Evolutionary conservation across 2,888 invertebrate species (phyloP).

Genomic region (Drosophila limbata): DNA sequence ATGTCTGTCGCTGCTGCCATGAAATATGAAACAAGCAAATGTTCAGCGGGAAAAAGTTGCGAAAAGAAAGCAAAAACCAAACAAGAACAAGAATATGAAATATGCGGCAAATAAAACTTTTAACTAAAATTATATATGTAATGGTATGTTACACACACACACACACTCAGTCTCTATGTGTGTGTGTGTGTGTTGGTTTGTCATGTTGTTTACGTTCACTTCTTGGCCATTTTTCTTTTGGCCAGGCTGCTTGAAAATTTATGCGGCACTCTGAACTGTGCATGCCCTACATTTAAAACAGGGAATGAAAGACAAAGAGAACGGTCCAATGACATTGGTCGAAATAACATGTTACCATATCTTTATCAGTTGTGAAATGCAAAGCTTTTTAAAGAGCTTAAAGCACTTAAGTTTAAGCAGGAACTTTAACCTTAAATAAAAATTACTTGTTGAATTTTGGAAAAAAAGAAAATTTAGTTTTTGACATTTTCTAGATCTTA

Average conservation of each 20-base stretch:
- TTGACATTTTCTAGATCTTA: too few relatives aligned
- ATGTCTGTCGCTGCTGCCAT: constrained; percentile 47
- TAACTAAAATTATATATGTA: constrained; percentile 82
- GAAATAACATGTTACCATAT: neutral
- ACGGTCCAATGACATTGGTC: neutral
- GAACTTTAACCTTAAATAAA: neutral
- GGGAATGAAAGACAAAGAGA: neutral
- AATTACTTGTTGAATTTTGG: too few relatives aligned
- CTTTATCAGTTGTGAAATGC: neutral
- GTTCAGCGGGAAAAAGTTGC: constrained; percentile 69
- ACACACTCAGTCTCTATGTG: constrained; percentile 5
- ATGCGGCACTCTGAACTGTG: constrained; percentile 46
- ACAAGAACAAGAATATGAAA: constrained; percentile 71
- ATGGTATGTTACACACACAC: constrained; percentile 43
- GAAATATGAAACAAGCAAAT: constrained; percentile 79
- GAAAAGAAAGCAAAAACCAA: constrained; percentile 39
- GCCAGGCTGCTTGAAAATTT: constrained; percentile 48
- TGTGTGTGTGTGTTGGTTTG: constrained; percentile 52
- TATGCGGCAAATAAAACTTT: constrained; percentile 81
- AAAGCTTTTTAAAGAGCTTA: neutral
- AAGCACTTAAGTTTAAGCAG: neutral
- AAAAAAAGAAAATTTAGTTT: too few relatives aligned
- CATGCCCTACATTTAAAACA: constrained; percentile 48
- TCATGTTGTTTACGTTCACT: constrained; percentile 75
- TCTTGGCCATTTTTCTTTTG: constrained; percentile 69